phyloP scores from a whole-genome alignment of 2,113 vertebrate species.

The Myiozetetes cayanensis region DNA sequence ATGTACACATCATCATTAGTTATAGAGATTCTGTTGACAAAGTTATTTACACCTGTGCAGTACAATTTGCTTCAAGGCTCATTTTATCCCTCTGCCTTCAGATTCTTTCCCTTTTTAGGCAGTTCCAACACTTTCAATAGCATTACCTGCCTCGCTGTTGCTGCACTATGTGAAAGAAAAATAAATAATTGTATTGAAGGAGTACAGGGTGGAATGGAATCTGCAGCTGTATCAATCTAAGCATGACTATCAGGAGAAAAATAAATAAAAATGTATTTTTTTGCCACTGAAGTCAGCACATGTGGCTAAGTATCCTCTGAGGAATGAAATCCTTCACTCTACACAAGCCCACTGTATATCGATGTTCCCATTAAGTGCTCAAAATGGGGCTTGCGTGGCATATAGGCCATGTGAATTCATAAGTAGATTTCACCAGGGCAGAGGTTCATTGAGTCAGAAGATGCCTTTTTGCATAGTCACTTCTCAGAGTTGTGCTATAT shows the following conservation, averaged over 20 bases:
- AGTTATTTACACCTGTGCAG: conserved; percentile 18
- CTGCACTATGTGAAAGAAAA: neutral
- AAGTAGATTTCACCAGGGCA: neutral
- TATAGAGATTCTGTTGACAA: neutral
- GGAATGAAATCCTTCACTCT: neutral
- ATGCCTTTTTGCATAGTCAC: conserved; percentile 51
- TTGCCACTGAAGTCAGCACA: conserved; percentile 24
- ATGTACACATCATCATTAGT: neutral
- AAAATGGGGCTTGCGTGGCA: neutral
- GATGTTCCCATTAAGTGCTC: neutral
- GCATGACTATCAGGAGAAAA: neutral
- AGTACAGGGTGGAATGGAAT: conserved; percentile 2
- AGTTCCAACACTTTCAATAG: neutral
- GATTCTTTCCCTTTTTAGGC: neutral
- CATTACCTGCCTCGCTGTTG: neutral
- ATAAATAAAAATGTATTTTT: conserved; percentile 18
- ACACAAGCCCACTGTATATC: neutral
- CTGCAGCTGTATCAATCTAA: conserved; percentile 18
- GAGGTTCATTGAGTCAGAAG: neutral
- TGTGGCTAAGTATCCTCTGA: neutral
- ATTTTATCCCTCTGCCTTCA: conserved; percentile 11
- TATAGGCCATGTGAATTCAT: neutral
- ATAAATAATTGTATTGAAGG: neutral
- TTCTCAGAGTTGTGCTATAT: neutral
- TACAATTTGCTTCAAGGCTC: conserved; percentile 17